Conservation (phyloP, 1,140 invertebrate genomes). For the Drosophila fuyamai region DNA sequence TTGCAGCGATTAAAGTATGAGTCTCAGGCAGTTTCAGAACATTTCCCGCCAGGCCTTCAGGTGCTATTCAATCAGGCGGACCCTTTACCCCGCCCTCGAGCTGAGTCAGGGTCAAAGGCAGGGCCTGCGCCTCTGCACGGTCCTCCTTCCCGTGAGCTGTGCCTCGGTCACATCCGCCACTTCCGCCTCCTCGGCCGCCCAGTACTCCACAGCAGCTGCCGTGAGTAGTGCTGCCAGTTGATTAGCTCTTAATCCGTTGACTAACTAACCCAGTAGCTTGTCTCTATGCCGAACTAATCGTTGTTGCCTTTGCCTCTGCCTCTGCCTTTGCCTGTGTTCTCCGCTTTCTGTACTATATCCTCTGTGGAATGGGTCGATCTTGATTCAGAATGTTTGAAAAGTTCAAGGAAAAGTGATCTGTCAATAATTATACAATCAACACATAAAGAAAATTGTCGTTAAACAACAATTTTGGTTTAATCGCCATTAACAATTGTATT, state of each 20-base stretch:
- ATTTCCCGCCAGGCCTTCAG: conserved; percentile 55
- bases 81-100: conserved; percentile 32
- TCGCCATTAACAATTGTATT: too few species aligned
- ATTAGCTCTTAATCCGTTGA: conserved; percentile 43
- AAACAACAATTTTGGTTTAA: neutral
- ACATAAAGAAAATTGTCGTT: too few species aligned
- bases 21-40: conserved; percentile 64
- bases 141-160: conserved; percentile 69
- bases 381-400: neutral
- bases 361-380: conserved; percentile 2
- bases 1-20: conserved; percentile 71
- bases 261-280: conserved; percentile 55
- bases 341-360: conserved; percentile 8
- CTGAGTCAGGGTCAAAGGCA: conserved; percentile 46
- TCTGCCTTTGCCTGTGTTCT: conserved; percentile 13
- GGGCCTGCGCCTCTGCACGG: conserved; percentile 62
- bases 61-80: conserved; percentile 38
- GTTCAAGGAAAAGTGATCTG: neutral
- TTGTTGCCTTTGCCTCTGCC: conserved; percentile 13
- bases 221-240: conserved; percentile 71
- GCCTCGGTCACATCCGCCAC: conserved; percentile 36
- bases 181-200: conserved; percentile 31
- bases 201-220: conserved; percentile 73
- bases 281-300: conserved; percentile 47
- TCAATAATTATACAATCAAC: neutral